Percentiles rank a stretch among this genome's conserved stretches.
These are phyloP conservation scores for Odontomachus brunneus DNA, from an alignment of 1,140 invertebrate species.

Conservation along the genomic window DNA sequence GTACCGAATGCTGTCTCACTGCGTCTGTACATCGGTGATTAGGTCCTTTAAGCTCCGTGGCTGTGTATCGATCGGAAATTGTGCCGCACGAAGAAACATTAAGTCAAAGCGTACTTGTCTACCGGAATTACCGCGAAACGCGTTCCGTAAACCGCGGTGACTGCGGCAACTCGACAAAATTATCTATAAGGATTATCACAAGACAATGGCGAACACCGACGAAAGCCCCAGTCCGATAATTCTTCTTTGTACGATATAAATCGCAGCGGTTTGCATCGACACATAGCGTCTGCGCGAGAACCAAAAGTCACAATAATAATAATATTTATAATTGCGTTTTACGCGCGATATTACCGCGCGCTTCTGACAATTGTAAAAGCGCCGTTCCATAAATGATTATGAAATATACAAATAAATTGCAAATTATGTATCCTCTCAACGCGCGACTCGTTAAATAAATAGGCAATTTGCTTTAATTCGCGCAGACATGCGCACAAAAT, in stretches of 20 bases:
- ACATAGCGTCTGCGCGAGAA: too few species aligned
- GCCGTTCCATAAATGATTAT: constrained; percentile 9
- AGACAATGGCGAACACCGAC: too few species aligned
- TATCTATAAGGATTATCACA: background rate
- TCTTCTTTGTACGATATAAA: too few species aligned
- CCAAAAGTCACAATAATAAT: background rate
- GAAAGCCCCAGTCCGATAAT: too few species aligned
- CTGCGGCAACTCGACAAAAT: background rate
- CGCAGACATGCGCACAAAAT: constrained; percentile 5
- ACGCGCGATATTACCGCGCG: background rate
- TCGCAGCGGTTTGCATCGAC: too few species aligned
- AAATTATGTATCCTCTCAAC: background rate
- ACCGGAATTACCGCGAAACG: background rate
- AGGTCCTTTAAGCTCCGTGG: constrained; percentile 28
- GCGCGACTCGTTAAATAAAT: background rate
- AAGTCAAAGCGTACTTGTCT: background rate
- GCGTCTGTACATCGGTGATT: constrained; percentile 20
- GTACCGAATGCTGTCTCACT: constrained; percentile 40
- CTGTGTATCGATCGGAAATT: constrained; percentile 22
- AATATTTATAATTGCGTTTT: background rate
- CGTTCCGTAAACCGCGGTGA: background rate
- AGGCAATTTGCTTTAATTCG: background rate
- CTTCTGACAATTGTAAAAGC: background rate
- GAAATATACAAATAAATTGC: constrained; percentile 10
- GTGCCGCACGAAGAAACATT: constrained; percentile 26